Conservation (phyloP, 2,797 vertebrate genomes). For the Chelmon rostratus region DNA sequence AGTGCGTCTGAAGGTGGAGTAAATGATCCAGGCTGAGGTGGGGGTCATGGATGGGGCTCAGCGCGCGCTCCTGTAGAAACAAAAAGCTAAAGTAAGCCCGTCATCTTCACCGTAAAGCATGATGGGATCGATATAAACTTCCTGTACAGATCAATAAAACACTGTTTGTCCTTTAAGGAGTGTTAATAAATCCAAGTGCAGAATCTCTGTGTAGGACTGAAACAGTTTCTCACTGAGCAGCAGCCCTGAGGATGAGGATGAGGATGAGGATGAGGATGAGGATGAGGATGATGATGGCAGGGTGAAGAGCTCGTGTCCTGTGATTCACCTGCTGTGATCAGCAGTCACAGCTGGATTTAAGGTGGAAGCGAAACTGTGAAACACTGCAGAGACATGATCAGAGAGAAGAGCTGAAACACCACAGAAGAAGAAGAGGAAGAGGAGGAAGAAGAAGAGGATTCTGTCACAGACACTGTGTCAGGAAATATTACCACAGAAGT, state of each 20-base stretch:
- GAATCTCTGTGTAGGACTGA: neutral
- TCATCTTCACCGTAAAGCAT: neutral
- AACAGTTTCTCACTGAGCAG: neutral
- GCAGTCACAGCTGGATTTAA: no score
- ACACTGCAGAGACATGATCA: no score
- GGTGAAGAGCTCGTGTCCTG: neutral
- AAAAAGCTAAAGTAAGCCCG: neutral
- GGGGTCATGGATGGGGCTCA: constrained; percentile 25
- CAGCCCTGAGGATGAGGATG: neutral
- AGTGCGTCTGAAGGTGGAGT: neutral
- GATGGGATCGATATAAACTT: neutral
- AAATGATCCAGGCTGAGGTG: constrained; percentile 10
- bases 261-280: neutral
- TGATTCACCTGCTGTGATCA: neutral
- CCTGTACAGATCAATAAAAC: neutral
- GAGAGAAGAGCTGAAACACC: no score
- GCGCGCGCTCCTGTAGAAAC: neutral
- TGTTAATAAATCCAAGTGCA: neutral
- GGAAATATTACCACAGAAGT: no score
- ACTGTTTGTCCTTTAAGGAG: neutral
- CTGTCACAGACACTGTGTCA: no score
- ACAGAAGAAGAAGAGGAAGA: neutral
- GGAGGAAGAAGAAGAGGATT: neutral
- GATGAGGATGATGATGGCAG: constrained; percentile 1
- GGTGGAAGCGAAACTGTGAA: no score